Evolutionary conservation across 2,113 vertebrate genomes (phyloP).

Genomic region (Pitta sordida): DNA sequence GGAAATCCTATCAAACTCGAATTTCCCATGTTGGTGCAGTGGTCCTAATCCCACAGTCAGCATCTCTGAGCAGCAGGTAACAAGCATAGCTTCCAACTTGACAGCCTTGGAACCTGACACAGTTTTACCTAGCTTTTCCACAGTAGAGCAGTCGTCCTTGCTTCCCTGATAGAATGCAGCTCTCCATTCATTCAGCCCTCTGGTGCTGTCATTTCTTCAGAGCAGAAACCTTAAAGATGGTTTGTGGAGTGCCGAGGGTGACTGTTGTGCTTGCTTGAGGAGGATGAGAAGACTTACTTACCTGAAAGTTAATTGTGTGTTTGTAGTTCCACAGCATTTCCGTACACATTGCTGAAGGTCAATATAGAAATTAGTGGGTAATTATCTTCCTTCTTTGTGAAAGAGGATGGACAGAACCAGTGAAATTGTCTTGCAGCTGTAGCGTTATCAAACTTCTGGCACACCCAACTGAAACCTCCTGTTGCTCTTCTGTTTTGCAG

Average conservation of each 20-base stretch:
- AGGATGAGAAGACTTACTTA: not conserved
- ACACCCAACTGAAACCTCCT: conserved; percentile 10
- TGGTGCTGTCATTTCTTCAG: not conserved
- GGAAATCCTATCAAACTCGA: not conserved
- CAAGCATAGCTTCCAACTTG: rapidly evolving
- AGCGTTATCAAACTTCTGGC: not conserved
- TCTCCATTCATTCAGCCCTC: not conserved
- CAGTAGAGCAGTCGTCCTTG: not conserved
- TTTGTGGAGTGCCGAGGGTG: not conserved
- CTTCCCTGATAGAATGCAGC: not conserved
- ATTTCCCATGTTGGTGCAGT: not conserved
- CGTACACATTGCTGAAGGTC: not conserved
- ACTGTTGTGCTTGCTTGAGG: not conserved
- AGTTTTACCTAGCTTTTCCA: not conserved
- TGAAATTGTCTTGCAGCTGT: not conserved
- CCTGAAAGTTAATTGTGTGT: not conserved
- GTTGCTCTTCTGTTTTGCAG: conserved; percentile 70
- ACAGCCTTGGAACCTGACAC: not conserved
- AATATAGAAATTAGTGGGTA: not conserved
- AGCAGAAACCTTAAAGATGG: not conserved
- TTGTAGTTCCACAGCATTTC: not conserved
- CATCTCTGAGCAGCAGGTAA: not conserved
- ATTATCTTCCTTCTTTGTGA: not conserved
- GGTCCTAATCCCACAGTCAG: not conserved
- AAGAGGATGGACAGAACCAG: not conserved